Evolutionary conservation across 2,113 vertebrate genomes (phyloP).

Genomic region (Paramisgurnus dabryanus): DNA sequence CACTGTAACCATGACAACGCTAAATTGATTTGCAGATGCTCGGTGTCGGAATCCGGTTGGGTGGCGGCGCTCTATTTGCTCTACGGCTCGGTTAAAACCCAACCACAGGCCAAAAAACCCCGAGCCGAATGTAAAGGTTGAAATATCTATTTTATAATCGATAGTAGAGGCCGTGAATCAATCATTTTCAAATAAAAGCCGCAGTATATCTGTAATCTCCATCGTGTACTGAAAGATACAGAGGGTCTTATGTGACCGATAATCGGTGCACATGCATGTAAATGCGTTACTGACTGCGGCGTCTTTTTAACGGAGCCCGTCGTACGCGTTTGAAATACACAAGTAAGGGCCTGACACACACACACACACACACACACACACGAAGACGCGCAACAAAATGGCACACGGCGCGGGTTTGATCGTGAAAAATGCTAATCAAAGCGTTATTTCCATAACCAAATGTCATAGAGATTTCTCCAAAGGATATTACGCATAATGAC

Average conservation of each 20-base stretch:
- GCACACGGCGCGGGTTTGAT: conserved; percentile 72
- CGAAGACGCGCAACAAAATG: conserved; percentile 75
- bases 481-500: no score
- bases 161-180: background rate
- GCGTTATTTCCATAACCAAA: background rate
- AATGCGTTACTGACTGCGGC: conserved; percentile 64
- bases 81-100: conserved; percentile 50
- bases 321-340: conserved; percentile 69
- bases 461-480: background rate
- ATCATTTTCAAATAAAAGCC: background rate
- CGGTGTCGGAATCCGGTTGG: conserved; percentile 71
- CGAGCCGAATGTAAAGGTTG: background rate
- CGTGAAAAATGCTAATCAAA: conserved; percentile 35
- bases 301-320: conserved; percentile 73
- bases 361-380: background rate
- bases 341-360: conserved; percentile 27
- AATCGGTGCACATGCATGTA: conserved; percentile 29
- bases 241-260: conserved; percentile 1
- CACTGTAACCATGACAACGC: conserved; percentile 80
- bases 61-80: conserved; percentile 60
- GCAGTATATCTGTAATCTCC: background rate
- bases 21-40: conserved; percentile 71
- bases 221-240: background rate
- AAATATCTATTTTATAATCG: background rate
- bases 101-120: conserved; percentile 28